Percentiles rank a stretch among this genome's conserved stretches.
Evolutionary conservation across 2,113 vertebrate species (phyloP).

Genomic region (Gymnarchus niloticus): DNA sequence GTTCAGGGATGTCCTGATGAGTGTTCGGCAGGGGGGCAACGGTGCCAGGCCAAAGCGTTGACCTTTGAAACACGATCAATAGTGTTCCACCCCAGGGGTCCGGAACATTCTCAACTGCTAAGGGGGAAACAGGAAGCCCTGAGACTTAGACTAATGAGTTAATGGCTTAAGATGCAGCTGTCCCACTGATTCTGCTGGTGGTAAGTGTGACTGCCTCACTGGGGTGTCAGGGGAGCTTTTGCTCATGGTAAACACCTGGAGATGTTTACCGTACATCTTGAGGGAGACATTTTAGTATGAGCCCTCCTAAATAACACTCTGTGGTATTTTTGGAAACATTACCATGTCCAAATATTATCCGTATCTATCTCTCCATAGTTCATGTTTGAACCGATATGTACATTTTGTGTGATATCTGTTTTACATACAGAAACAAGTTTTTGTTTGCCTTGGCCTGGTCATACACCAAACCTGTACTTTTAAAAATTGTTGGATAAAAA

Average conservation of each 20-base stretch:
- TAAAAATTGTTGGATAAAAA: neutral
- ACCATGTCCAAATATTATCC: neutral
- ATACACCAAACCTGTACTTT: neutral
- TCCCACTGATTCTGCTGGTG: slow-evolving; percentile 39
- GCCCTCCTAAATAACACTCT: neutral
- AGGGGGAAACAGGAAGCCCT: slow-evolving; percentile 48
- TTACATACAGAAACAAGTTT: too few species aligned
- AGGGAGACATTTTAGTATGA: neutral
- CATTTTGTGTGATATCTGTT: neutral
- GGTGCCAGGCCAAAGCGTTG: slow-evolving; percentile 43
- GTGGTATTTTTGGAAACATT: slow-evolving; percentile 6
- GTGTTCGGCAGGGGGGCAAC: slow-evolving; percentile 34
- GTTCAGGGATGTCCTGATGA: slow-evolving; percentile 24
- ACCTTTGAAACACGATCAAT: slow-evolving; percentile 63
- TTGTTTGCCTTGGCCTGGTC: too few species aligned
- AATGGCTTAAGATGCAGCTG: slow-evolving; percentile 54
- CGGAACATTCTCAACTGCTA: slow-evolving; percentile 57
- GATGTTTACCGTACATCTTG: neutral
- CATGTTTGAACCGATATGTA: neutral
- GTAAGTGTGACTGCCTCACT: slow-evolving; percentile 14
- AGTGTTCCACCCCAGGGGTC: slow-evolving; percentile 52
- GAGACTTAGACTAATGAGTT: slow-evolving; percentile 49
- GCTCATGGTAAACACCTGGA: neutral
- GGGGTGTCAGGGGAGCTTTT: neutral
- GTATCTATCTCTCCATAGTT: neutral